Percentiles rank a stretch among this genome's conserved stretches.
Evolutionary conservation across 2,113 vertebrate genomes (phyloP).

Genomic region (Percopsis transmontana): DNA sequence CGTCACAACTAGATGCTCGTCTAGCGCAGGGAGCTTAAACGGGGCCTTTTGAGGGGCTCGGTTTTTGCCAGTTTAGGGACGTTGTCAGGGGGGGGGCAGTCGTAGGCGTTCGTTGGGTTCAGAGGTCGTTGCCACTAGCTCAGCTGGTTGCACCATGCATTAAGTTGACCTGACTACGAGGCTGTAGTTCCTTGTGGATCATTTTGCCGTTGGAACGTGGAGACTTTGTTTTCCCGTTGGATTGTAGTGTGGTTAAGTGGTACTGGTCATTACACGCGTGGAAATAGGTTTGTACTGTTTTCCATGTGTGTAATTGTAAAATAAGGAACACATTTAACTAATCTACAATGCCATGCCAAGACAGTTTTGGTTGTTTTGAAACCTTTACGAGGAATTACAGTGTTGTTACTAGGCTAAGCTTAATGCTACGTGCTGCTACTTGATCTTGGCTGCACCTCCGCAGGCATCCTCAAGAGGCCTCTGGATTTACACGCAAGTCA

Average conservation of each 20-base stretch:
- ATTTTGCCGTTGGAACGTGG: background rate
- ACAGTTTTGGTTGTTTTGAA: background rate
- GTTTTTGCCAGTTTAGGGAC: constrained; percentile 11
- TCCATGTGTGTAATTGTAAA: background rate
- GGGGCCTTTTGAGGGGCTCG: constrained; percentile 6
- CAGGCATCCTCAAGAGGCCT: background rate
- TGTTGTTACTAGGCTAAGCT: background rate
- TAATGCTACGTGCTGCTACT: background rate
- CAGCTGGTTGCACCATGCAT: constrained; percentile 25
- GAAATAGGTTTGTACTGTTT: background rate
- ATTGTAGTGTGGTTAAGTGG: background rate
- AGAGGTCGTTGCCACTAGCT: constrained; percentile 39
- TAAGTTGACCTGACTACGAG: constrained; percentile 1
- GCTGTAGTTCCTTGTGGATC: background rate
- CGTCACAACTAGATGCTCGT: constrained; percentile 48
- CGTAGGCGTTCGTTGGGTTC: background rate
- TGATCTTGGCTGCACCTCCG: constrained; percentile 9
- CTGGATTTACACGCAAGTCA: background rate
- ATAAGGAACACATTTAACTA: background rate
- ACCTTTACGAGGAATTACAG: background rate
- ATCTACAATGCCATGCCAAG: background rate
- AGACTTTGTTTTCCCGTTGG: background rate
- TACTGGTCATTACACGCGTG: background rate
- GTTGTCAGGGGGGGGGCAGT: constrained; percentile 4
- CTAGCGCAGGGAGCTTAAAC: constrained; percentile 20